These are phyloP conservation scores for Otolemur garnettii DNA, from an alignment of 2,113 vertebrate species.

Conservation along the genomic window DNA sequence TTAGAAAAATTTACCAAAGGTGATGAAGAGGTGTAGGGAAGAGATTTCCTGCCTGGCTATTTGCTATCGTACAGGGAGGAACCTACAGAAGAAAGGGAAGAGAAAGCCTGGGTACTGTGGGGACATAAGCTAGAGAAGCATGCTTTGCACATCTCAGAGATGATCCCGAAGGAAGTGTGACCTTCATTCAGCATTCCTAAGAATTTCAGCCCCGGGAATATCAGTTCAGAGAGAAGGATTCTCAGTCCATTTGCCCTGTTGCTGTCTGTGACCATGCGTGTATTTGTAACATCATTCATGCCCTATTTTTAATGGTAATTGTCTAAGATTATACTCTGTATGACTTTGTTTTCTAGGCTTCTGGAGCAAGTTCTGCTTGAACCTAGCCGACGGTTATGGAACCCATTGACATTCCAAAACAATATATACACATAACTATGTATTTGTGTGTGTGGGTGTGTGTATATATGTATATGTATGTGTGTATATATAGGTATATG, in stretches of 20 bases:
- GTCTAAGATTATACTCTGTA: slow-evolving; percentile 88
- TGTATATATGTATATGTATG: slow-evolving; percentile 79
- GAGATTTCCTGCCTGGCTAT: background rate
- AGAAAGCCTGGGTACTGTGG: background rate
- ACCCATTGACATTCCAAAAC: slow-evolving; percentile 99
- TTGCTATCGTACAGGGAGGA: background rate
- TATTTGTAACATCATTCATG: slow-evolving; percentile 79
- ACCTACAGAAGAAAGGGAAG: background rate
- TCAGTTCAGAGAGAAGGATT: slow-evolving; percentile 37
- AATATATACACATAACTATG: slow-evolving; percentile 88
- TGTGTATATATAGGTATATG: slow-evolving; percentile 72
- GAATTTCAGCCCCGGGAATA: background rate
- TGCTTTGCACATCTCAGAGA: background rate
- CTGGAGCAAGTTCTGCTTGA: slow-evolving; percentile 98
- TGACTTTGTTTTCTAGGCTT: slow-evolving; percentile 96
- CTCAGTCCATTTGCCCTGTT: slow-evolving; percentile 65
- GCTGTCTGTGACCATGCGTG: slow-evolving; percentile 79
- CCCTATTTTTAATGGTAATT: slow-evolving; percentile 80
- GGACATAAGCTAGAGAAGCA: background rate
- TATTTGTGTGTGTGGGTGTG: slow-evolving; percentile 84
- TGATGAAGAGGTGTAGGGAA: background rate
- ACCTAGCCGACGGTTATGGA: slow-evolving; percentile 93
- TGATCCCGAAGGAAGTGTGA: background rate
- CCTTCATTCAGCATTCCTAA: background rate
- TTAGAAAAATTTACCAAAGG: slow-evolving; percentile 43